Conservation (phyloP, 2,888 invertebrate genomes). For the Lymantria dispar region DNA sequence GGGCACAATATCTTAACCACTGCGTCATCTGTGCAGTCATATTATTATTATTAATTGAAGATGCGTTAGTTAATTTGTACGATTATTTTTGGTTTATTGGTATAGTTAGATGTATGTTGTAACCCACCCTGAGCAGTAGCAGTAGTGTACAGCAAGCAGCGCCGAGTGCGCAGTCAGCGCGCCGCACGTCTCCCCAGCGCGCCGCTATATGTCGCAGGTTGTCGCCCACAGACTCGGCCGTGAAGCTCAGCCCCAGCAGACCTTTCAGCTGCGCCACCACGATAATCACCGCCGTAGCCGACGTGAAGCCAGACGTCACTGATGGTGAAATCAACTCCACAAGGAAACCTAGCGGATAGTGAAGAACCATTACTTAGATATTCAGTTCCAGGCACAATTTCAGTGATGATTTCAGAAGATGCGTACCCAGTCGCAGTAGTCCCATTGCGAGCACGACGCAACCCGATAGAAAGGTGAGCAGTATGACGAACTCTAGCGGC, state of each 20-base stretch:
- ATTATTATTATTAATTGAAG: too few species aligned
- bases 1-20: too few species aligned
- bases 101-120: too few species aligned
- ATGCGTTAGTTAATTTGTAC: too few species aligned
- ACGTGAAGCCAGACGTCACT: constrained; percentile 92
- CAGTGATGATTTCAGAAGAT: not conserved
- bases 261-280: constrained; percentile 88
- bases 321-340: constrained; percentile 93
- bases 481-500: constrained; percentile 87
- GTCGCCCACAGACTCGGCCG: constrained; percentile 85
- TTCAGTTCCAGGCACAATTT: too few species aligned
- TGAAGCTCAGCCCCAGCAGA: constrained; percentile 86
- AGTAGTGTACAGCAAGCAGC: constrained; percentile 85
- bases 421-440: constrained; percentile 88
- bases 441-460: constrained; percentile 91
- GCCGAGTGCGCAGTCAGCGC: constrained; percentile 86
- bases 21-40: too few species aligned
- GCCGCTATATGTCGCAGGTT: constrained; percentile 76
- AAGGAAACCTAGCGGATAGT: constrained; percentile 91
- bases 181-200: constrained; percentile 74
- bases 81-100: too few species aligned
- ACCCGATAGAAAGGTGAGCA: constrained; percentile 90
- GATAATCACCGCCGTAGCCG: constrained; percentile 91
- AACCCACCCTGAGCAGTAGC: constrained; percentile 85
- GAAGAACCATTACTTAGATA: too few species aligned